Percentiles rank a stretch among this genome's conserved stretches.
Conservation (phyloP, 2,888 invertebrate species). For the Drosophila yooni region DNA sequence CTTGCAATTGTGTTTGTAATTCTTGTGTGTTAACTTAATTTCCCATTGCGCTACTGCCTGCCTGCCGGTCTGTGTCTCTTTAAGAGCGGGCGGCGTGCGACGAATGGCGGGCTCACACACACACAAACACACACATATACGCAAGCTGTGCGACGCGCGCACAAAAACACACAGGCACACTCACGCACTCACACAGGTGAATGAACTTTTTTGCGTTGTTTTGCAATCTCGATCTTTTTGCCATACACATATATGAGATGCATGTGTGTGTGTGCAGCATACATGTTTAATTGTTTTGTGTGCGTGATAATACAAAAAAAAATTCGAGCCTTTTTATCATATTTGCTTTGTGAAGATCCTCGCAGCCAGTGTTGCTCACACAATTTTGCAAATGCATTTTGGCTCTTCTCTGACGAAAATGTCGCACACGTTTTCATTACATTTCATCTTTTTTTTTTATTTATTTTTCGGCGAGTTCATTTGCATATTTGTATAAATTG, state of each 20-base stretch:
- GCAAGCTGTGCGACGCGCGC: constrained; percentile 42
- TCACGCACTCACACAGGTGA: constrained; percentile 76
- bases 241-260: constrained; percentile 11
- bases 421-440: constrained; percentile 37
- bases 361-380: neutral
- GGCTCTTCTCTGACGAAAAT: constrained; percentile 36
- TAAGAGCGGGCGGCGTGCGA: constrained; percentile 46
- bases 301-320: constrained; percentile 41
- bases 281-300: constrained; percentile 56
- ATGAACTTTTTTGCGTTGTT: constrained; percentile 80
- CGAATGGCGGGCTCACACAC: constrained; percentile 68
- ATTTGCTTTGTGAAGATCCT: constrained; percentile 15
- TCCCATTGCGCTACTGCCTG: constrained; percentile 56
- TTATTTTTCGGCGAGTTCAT: constrained; percentile 53
- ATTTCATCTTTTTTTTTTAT: constrained; percentile 5
- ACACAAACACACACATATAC: constrained; percentile 11
- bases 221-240: constrained; percentile 70
- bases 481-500: constrained; percentile 71
- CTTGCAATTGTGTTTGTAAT: constrained; percentile 25
- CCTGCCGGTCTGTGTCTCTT: constrained; percentile 54
- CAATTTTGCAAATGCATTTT: constrained; percentile 42
- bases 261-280: constrained; percentile 11
- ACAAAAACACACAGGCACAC: constrained; percentile 39
- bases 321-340: constrained; percentile 25
- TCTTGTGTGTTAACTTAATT: constrained; percentile 35